Conservation (phyloP, 2,797 vertebrate species). For the Erithacus rubecula region DNA sequence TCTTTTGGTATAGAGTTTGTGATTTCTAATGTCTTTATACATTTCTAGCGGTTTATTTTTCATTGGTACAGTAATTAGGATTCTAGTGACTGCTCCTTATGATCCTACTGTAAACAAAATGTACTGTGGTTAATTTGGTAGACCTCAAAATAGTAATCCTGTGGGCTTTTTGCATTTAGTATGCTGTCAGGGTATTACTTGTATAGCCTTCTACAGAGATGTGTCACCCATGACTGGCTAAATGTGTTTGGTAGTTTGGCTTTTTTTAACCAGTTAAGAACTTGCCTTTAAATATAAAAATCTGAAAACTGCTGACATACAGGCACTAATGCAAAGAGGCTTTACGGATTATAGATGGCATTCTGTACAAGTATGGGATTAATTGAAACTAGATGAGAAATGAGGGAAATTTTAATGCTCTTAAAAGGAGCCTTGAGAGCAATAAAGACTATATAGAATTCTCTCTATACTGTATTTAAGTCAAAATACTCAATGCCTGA, state of each 20-base stretch:
- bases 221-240: not conserved
- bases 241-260: not conserved
- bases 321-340: not conserved
- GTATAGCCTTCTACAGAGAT: not conserved
- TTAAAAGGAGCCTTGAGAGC: not conserved
- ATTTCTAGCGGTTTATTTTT: not conserved
- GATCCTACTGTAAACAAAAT: constrained; percentile 10
- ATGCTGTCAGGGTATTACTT: not conserved
- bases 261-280: not conserved
- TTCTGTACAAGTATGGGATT: not conserved
- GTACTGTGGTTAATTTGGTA: constrained; percentile 9
- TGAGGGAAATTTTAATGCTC: not conserved
- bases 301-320: constrained; percentile 14
- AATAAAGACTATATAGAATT: not conserved
- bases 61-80: not conserved
- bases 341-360: constrained; percentile 17
- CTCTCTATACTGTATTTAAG: not conserved
- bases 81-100: not conserved
- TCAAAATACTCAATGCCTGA: not conserved
- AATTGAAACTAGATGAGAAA: constrained; percentile 1
- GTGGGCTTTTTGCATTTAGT: constrained; percentile 1
- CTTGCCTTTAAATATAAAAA: not conserved
- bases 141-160: constrained; percentile 21
- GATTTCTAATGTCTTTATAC: not conserved
- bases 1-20: not conserved